Percentiles rank a stretch among this genome's conserved stretches.
Conservation (phyloP, 2,888 invertebrate genomes). For the Therioaphis trifolii region DNA sequence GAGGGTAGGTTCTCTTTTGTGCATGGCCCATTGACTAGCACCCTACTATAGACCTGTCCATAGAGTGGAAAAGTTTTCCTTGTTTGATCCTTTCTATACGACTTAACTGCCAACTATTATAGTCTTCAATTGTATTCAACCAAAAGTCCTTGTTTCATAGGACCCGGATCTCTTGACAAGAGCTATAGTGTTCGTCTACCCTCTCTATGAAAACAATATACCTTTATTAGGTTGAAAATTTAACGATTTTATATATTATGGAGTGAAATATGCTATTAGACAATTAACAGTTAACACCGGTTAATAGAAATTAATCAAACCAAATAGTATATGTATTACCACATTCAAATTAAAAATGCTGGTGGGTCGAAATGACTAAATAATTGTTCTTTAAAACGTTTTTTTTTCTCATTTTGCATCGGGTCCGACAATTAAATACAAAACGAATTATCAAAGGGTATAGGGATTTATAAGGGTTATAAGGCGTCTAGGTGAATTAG, state of each 20-base stretch:
- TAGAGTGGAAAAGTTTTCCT: constrained; percentile 30
- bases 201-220: constrained; percentile 12
- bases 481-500: constrained; percentile 62
- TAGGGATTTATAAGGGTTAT: constrained; percentile 61
- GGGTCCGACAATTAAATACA: constrained; percentile 60
- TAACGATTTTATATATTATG: constrained; percentile 8
- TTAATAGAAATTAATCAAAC: constrained; percentile 53
- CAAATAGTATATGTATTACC: constrained; percentile 6
- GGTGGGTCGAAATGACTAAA: constrained; percentile 49
- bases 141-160: constrained; percentile 33
- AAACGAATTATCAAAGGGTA: constrained; percentile 60
- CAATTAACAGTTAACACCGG: constrained; percentile 16
- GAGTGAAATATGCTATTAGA: background rate
- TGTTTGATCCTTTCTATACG: constrained; percentile 15
- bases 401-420: constrained; percentile 4
- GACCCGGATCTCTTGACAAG: background rate
- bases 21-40: constrained; percentile 27
- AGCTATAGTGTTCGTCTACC: background rate
- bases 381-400: constrained; percentile 47
- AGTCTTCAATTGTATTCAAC: constrained; percentile 15
- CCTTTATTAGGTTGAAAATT: constrained; percentile 10
- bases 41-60: constrained; percentile 1
- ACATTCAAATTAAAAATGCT: constrained; percentile 36
- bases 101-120: constrained; percentile 21
- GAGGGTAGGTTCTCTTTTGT: constrained; percentile 16